Conservation (phyloP, 2,113 vertebrate genomes). For the Grammomys dolichurus region DNA sequence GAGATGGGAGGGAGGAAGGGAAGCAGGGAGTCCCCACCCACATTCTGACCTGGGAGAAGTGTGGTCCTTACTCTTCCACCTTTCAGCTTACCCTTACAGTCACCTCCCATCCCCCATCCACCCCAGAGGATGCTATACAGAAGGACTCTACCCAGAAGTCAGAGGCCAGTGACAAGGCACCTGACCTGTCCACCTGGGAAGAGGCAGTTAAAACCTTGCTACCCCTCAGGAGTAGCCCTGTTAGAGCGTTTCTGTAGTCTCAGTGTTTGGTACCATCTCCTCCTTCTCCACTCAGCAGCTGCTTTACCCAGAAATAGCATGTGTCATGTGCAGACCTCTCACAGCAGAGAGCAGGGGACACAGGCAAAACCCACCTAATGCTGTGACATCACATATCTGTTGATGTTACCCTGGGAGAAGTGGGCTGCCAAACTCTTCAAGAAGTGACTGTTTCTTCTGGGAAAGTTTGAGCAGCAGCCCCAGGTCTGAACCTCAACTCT, state of each 20-base stretch:
- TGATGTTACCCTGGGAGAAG: no score
- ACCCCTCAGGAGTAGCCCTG: background rate
- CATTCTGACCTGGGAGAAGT: background rate
- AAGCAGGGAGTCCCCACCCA: background rate
- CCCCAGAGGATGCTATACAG: background rate
- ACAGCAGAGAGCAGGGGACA: background rate
- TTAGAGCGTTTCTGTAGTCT: accelerated
- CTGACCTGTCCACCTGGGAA: background rate
- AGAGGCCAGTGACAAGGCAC: background rate
- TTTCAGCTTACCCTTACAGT: background rate
- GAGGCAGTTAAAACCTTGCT: background rate
- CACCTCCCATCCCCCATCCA: background rate
- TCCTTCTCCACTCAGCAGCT: background rate
- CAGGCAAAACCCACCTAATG: background rate
- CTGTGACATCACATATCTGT: background rate
- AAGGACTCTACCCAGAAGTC: background rate
- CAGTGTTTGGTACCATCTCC: background rate
- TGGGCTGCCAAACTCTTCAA: no score
- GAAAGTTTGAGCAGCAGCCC: slow-evolving; percentile 34
- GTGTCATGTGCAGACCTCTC: background rate
- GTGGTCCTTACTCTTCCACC: no score
- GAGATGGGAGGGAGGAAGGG: background rate
- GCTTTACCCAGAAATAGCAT: background rate
- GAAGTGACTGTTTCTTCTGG: background rate
- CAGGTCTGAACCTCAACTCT: background rate